phyloP scores from a whole-genome alignment of 2,888 invertebrate species.

The Unio pictorum region DNA sequence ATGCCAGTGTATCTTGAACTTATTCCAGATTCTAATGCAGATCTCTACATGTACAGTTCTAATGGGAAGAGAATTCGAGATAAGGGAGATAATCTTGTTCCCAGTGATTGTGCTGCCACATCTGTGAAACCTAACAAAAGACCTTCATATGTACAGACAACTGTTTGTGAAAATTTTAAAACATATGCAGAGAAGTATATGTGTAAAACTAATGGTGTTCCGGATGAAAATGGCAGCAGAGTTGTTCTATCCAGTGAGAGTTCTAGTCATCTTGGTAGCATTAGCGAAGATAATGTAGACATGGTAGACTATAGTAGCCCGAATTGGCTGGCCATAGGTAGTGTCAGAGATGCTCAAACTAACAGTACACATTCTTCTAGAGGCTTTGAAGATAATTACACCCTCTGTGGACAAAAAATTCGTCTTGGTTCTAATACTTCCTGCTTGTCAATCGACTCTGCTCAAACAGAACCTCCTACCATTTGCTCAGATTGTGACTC shows the following conservation, averaged over 20 bases:
- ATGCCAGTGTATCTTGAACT: slow-evolving; percentile 44
- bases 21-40: slow-evolving; percentile 36
- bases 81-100: neutral
- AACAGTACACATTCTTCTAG: no score
- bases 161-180: slow-evolving; percentile 34
- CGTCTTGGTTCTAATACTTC: slow-evolving; percentile 32
- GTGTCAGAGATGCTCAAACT: no score
- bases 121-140: slow-evolving; percentile 1
- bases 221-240: no score
- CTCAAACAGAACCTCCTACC: slow-evolving; percentile 34
- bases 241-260: no score
- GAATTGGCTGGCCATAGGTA: no score
- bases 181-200: slow-evolving; percentile 22
- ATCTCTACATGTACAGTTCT: slow-evolving; percentile 29
- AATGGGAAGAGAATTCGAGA: slow-evolving; percentile 27
- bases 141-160: slow-evolving; percentile 38
- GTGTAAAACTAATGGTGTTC: no score
- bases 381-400: no score
- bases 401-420: slow-evolving; percentile 11
- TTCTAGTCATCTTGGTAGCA: no score
- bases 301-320: no score
- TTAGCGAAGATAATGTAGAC: no score
- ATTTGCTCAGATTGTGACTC: slow-evolving; percentile 8
- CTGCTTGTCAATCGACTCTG: slow-evolving; percentile 34
- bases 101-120: neutral